Percentiles rank a stretch among this genome's conserved stretches.
Evolutionary conservation across 2,888 invertebrate genomes (phyloP).

Genomic region (Nematopogon swammerdamellus): DNA sequence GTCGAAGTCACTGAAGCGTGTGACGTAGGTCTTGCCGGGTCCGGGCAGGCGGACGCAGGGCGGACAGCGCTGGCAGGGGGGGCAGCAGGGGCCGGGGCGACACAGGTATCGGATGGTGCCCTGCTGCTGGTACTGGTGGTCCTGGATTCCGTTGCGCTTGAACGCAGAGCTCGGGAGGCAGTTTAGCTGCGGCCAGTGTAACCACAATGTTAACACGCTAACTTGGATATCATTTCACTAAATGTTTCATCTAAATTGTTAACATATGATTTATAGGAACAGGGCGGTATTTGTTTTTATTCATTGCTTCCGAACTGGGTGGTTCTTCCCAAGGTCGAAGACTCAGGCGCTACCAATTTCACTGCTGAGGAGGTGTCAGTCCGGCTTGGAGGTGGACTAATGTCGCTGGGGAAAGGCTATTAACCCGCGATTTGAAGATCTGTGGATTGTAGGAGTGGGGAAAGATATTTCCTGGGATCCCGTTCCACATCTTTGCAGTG

Average conservation of each 20-base stretch:
- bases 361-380: too few species aligned
- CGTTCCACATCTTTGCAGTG: too few species aligned
- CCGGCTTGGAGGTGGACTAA: too few species aligned
- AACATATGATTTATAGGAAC: too few species aligned
- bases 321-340: too few species aligned
- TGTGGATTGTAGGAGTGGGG: too few species aligned
- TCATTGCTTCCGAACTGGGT: too few species aligned
- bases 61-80: conserved; percentile 42
- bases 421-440: too few species aligned
- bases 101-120: conserved; percentile 50
- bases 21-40: conserved; percentile 46
- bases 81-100: conserved; percentile 30
- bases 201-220: not conserved
- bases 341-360: too few species aligned
- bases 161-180: conserved; percentile 50
- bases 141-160: conserved; percentile 51
- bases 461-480: too few species aligned
- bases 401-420: too few species aligned
- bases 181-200: conserved; percentile 34
- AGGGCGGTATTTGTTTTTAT: too few species aligned
- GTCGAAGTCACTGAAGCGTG: conserved; percentile 50
- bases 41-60: conserved; percentile 46
- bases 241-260: not conserved
- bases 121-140: conserved; percentile 50
- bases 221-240: not conserved